Evolutionary conservation across 1,140 invertebrate genomes (phyloP).

Genomic region (Nymphalis io): DNA sequence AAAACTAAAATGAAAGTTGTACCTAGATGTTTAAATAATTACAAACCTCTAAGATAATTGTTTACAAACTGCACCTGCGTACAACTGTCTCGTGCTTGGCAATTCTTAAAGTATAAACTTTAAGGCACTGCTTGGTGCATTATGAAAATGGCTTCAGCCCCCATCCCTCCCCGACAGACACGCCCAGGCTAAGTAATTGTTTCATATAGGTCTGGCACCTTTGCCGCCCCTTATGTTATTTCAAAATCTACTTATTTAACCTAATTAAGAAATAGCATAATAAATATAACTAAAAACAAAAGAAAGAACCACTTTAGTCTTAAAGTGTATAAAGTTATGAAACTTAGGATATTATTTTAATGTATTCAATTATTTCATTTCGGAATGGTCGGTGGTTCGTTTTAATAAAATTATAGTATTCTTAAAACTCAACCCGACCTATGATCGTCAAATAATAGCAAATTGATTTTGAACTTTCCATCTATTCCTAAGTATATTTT

Average conservation of each 20-base stretch:
- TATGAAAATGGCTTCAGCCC: constrained; percentile 59
- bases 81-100: constrained; percentile 33
- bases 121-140: constrained; percentile 57
- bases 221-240: constrained; percentile 3
- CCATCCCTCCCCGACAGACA: constrained; percentile 30
- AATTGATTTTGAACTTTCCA: not conserved
- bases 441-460: not conserved
- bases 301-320: not conserved
- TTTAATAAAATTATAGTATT: too few relatives aligned
- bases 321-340: not conserved
- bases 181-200: constrained; percentile 64
- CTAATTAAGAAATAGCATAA: not conserved
- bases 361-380: too few relatives aligned
- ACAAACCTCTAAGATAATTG: constrained; percentile 21
- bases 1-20: not conserved
- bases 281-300: not conserved
- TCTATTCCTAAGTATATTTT: constrained; percentile 3
- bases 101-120: constrained; percentile 68
- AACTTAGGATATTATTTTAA: too few relatives aligned
- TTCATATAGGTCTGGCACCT: constrained; percentile 51
- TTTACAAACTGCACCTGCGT: constrained; percentile 39
- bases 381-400: too few relatives aligned
- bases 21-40: constrained; percentile 16
- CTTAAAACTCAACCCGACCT: not conserved
- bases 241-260: not conserved